Conservation (phyloP, 2,113 vertebrate genomes). For the Sinocyclocheilus rhinocerous region DNA sequence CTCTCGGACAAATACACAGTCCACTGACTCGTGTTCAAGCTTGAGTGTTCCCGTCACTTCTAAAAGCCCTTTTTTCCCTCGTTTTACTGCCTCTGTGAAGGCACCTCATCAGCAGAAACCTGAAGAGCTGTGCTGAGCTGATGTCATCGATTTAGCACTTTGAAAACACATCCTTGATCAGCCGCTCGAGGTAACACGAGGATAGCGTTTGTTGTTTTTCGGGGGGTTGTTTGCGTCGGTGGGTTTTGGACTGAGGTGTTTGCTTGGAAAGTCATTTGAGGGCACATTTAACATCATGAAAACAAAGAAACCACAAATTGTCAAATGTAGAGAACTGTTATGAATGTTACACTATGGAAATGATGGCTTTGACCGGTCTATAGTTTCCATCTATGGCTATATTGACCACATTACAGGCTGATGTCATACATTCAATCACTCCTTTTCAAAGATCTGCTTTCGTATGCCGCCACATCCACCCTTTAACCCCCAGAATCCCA, state of each 20-base stretch:
- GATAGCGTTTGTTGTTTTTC: conserved; percentile 25
- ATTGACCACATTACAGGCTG: conserved; percentile 27
- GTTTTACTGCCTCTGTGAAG: conserved; percentile 41
- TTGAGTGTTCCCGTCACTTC: neutral
- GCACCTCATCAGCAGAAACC: conserved; percentile 42
- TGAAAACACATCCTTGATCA: conserved; percentile 22
- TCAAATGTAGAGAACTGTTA: neutral
- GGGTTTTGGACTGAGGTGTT: conserved; percentile 17
- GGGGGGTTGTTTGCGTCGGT: conserved; percentile 25
- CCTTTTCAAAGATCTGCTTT: conserved; percentile 19
- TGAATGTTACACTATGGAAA: conserved; percentile 5
- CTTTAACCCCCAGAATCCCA: conserved; percentile 25
- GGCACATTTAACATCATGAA: conserved; percentile 8
- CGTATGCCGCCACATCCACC: conserved; percentile 5
- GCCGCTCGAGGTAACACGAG: conserved; percentile 24
- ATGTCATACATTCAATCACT: conserved; percentile 41
- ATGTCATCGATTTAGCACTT: conserved; percentile 49
- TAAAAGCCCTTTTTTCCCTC: neutral
- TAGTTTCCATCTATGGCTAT: conserved; percentile 1
- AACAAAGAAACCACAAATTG: conserved; percentile 26
- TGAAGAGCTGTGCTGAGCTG: conserved; percentile 35
- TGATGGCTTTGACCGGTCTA: neutral
- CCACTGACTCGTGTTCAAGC: neutral
- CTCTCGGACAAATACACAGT: neutral
- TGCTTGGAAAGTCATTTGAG: conserved; percentile 4